These are phyloP conservation scores for Agapostemon virescens DNA, from an alignment of 2,888 invertebrate species.

Conservation along the genomic window DNA sequence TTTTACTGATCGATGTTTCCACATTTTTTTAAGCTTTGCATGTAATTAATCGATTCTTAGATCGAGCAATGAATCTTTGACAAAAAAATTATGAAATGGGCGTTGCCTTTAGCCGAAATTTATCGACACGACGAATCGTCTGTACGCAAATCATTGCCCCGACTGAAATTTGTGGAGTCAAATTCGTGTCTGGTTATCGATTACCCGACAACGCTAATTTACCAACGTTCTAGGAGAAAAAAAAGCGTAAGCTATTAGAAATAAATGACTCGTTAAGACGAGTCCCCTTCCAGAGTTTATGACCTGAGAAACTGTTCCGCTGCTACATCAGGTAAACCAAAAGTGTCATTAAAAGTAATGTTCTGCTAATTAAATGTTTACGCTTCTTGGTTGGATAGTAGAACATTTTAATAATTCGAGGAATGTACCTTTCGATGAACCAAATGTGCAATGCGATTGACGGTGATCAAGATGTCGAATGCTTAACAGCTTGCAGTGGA, in stretches of 20 bases:
- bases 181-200: conserved; percentile 49
- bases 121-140: conserved; percentile 55
- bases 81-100: conserved; percentile 37
- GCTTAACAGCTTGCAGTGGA: not conserved
- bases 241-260: conserved; percentile 28
- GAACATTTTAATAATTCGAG: not conserved
- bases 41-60: conserved; percentile 58
- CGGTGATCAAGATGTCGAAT: not conserved
- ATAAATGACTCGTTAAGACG: conserved; percentile 43
- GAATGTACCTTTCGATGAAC: not conserved
- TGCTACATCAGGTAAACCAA: not conserved
- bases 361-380: not conserved
- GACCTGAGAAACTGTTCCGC: conserved; percentile 2
- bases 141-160: conserved; percentile 46
- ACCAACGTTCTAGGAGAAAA: conserved; percentile 15
- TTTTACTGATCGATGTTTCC: not conserved
- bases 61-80: conserved; percentile 49
- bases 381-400: not conserved
- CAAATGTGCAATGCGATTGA: not conserved
- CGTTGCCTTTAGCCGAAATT: conserved; percentile 60
- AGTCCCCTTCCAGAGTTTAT: conserved; percentile 42
- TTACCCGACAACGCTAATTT: conserved; percentile 28
- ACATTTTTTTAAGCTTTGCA: not conserved
- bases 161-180: conserved; percentile 19
- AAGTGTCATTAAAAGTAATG: not conserved